Evolutionary conservation across 2,113 vertebrate species (phyloP).

Genomic region (Lepus timidus): DNA sequence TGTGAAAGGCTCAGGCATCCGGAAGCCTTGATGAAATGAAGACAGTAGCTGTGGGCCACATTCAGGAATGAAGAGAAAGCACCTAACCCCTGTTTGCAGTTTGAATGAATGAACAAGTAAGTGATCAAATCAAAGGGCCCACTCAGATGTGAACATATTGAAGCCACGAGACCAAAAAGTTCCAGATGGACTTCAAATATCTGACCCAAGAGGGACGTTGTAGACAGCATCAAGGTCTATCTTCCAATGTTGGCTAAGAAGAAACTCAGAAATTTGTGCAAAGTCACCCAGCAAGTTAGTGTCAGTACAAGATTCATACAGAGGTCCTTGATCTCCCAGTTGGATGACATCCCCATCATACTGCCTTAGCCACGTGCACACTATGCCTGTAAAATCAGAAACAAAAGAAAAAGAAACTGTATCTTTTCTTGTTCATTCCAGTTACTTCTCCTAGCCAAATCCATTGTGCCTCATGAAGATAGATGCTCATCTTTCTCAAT

Average conservation of each 20-base stretch:
- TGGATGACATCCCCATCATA: neutral
- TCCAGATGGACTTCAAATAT: neutral
- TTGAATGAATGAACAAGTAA: neutral
- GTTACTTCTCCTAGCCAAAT: conserved; percentile 34
- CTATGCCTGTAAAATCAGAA: neutral
- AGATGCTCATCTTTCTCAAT: neutral
- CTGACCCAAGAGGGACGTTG: neutral
- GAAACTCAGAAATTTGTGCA: neutral
- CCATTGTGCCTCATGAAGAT: neutral
- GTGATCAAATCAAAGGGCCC: neutral
- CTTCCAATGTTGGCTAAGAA: neutral
- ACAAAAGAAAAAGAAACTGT: neutral
- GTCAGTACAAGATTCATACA: neutral
- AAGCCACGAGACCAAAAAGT: neutral
- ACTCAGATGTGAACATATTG: neutral
- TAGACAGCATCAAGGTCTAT: neutral
- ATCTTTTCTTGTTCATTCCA: neutral
- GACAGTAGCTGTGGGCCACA: neutral
- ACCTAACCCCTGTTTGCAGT: neutral
- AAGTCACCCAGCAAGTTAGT: neutral
- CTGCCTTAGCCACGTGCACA: neutral
- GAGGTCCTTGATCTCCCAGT: neutral
- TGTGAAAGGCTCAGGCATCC: neutral
- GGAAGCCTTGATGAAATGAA: neutral
- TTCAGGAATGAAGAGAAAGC: neutral